phyloP scores from a whole-genome alignment of 2,113 vertebrate genomes.

The Illadopsis cleaveri region DNA sequence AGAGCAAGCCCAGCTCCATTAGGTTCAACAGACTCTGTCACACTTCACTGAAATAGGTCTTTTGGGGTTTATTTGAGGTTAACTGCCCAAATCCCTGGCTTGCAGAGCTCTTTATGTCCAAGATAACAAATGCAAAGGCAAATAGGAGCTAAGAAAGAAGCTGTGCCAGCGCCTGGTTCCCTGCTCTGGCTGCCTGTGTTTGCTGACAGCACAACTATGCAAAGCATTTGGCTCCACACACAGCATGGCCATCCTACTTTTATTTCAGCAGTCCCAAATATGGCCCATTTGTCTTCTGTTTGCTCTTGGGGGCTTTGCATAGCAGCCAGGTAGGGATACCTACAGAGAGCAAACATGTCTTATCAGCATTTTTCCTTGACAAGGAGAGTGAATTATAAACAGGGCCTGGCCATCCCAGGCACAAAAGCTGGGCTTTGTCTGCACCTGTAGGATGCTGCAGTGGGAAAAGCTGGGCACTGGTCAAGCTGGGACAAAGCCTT shows the following conservation, averaged over 20 bases:
- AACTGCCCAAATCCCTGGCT: constrained; percentile 45
- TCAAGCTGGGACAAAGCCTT: neutral
- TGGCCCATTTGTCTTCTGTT: neutral
- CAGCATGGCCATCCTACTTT: neutral
- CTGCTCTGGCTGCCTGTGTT: constrained; percentile 3
- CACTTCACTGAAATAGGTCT: neutral
- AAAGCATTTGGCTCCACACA: neutral
- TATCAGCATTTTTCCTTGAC: neutral
- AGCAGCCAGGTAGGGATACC: neutral
- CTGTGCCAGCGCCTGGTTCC: neutral
- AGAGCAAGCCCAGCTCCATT: neutral
- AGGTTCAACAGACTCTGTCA: neutral
- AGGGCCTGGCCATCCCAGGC: neutral
- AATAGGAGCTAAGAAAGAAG: constrained; percentile 8
- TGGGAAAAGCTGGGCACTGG: neutral
- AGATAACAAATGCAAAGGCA: constrained; percentile 43
- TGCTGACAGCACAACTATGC: constrained; percentile 42
- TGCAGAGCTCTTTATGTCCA: constrained; percentile 26
- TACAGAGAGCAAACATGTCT: neutral
- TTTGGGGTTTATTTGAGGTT: constrained; percentile 57
- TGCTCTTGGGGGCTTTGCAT: neutral
- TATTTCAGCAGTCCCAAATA: neutral
- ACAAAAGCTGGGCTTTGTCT: neutral
- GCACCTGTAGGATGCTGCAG: neutral
- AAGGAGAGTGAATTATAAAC: neutral